Base-by-base conservation (phyloP, 2,113 vertebrate species). In the Anguilla rostrata region DNA sequence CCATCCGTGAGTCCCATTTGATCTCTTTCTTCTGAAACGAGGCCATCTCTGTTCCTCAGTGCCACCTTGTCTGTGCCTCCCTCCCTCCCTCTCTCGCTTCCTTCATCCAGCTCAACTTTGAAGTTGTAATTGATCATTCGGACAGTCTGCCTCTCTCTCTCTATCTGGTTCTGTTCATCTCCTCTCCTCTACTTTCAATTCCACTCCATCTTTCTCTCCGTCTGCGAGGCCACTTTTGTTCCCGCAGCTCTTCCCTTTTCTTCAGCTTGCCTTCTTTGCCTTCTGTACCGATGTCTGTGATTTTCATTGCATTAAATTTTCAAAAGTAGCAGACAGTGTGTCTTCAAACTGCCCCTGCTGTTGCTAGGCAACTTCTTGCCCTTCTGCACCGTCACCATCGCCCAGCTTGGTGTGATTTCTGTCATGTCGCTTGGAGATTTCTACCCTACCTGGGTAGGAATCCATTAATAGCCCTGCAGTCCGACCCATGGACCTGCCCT, bases 111-210 rank as follows among this genome's bases (percentile, higher is more conserved):
- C 71, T 66, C n/a, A 88, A 39, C 85, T 92, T 92, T 93, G 89
- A 92, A 90, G 89, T 86, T 18, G 20, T 91, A 90, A 92, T 91
- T 86, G 89, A 92, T 92, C 89, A 88, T 90, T 91, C 90, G 84
- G 75, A 12, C 87, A 86, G 88, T 91, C 84, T 90, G 29, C 89
- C 90, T 89, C 34, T 88, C 84, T 88, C 84, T 83, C 75, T 79
- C 53, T 86, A 87, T 91, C 49, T 46, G 81, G 56, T 43, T 81
- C 39, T 82, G 15, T 80, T 60, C 41, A 3, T 22, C 34, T 81
- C 85, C 85, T 88, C 85, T 84, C 82, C 57, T 34, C 34, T 34
- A 34, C 34, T 82, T 85, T 90, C 87, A 75, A 78, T 86, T 81
- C 46, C 12, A 43, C 43, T 3, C 86, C 89, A 75, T 86, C 88